Evolutionary conservation across 2,888 invertebrate species (phyloP), one percentile per base, ranked within the genome.

Genomic region (Odontothrips loti): DNA sequence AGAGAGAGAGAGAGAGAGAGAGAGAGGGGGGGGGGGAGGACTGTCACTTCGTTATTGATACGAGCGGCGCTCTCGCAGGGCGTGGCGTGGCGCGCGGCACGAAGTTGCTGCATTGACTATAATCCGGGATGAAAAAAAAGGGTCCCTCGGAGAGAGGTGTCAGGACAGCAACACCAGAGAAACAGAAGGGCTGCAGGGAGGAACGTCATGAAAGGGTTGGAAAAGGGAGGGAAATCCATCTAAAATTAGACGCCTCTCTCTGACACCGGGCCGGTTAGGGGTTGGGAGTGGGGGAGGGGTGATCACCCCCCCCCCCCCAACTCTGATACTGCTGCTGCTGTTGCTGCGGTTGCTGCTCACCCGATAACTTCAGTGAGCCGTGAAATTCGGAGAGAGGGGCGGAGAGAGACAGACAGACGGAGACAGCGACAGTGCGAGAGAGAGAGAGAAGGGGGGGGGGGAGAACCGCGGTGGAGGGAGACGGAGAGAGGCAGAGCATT

Each of bases 121-220:
- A 43, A 6, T 43, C 34, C 34, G 34, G 51, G 51, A 10, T 51
- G 9, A 12, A 51, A 51, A 51, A 10, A 51, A 12, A 48, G 48
- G 15, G 48, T 11, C 34, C 34, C 34, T 43, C 34, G 34, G 3
- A 6, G 34, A 6, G 34, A 43, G 34, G 51, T 12, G 51, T 12
- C 15, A 2, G 51, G 51, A 20, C 15, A 20, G 51, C 15, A 10
- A 12, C 10, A 12, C 12, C 48, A 48, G 48, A 80, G 80, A 23
- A 23, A 68, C 29, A 43, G 34, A 80, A 47, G 51, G 78, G 68
- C 80, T 79, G 80, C 75, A 75, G 79, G 43, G 81, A 34, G n/a
- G n/a, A n/a, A n/a, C n/a, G n/a, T n/a, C 34, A 43, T 43, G 34
- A 43, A 43, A 43, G 34, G 34, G 34, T 43, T 43, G 34, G 3